These are phyloP conservation scores for Notarius lentiginosus DNA, from an alignment of 2,113 vertebrate species.

Conservation along the genomic window DNA sequence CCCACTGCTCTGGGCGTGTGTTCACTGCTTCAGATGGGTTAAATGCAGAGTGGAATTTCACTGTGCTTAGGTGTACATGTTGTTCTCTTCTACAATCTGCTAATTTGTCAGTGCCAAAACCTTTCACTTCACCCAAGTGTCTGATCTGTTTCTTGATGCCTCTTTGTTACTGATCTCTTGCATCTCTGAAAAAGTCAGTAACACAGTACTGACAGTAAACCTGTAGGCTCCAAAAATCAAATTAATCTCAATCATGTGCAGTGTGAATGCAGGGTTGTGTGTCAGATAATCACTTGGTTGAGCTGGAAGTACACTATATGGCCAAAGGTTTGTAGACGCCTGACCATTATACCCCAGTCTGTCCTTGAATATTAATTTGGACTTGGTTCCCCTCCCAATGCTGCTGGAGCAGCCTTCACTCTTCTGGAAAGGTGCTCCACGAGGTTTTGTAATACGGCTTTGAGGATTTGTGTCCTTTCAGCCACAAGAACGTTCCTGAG, in stretches of 20 bases:
- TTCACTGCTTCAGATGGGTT: too few species aligned
- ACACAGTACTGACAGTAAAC: background rate
- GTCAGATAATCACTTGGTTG: background rate
- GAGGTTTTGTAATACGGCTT: background rate
- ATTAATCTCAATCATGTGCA: background rate
- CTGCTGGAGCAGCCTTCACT: background rate
- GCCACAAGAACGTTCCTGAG: background rate
- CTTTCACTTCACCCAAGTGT: background rate
- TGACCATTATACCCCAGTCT: background rate
- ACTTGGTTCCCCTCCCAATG: background rate
- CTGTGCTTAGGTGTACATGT: too few species aligned
- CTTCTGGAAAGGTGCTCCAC: background rate
- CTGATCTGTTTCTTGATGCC: background rate
- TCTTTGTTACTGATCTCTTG: background rate
- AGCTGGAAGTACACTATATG: background rate
- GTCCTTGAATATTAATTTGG: background rate
- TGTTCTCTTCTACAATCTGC: background rate
- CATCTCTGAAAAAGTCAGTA: background rate
- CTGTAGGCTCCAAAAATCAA: background rate
- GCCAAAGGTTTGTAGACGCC: background rate
- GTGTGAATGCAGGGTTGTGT: background rate
- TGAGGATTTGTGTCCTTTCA: background rate
- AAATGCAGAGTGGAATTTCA: too few species aligned
- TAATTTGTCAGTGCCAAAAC: conserved; percentile 8
- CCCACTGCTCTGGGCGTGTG: too few species aligned